These are phyloP conservation scores for Stenchaetothrips biformis DNA, from an alignment of 2,888 invertebrate species.

Conservation along the genomic window DNA sequence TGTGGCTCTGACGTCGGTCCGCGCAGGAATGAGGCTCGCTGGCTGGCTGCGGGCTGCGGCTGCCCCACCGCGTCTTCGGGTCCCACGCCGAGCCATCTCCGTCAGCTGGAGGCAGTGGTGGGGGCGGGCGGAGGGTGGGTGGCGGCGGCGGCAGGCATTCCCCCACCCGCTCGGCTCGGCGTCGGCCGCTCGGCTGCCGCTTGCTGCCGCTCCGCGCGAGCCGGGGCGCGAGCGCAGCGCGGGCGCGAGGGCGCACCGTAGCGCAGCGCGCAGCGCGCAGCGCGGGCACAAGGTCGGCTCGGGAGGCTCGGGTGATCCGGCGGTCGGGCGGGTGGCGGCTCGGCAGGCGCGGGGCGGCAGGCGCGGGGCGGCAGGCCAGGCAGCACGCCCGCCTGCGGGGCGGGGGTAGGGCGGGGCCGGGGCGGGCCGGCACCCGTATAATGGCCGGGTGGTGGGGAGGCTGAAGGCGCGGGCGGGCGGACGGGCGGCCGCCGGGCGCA, in stretches of 20 bases:
- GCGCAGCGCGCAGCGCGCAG: conserved; percentile 37
- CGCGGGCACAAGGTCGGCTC: conserved; percentile 1
- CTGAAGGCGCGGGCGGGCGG: conserved; percentile 29
- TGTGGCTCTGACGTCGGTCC: not conserved
- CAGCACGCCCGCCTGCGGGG: conserved; percentile 55
- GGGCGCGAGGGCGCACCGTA: conserved; percentile 58
- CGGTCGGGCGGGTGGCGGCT: conserved; percentile 46
- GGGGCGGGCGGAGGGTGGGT: conserved; percentile 24
- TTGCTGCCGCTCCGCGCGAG: conserved; percentile 30
- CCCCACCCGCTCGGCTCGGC: conserved; percentile 32
- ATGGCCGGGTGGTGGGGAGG: conserved; percentile 26
- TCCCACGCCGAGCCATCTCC: not conserved
- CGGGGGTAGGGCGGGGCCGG: not conserved
- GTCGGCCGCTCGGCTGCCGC: conserved; percentile 19
- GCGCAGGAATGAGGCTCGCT: not conserved
- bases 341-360: conserved; percentile 48
- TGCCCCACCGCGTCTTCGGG: not conserved
- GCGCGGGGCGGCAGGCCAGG: conserved; percentile 50
- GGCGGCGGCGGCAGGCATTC: conserved; percentile 27
- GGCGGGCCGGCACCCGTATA: conserved; percentile 1
- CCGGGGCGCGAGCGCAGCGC: conserved; percentile 48
- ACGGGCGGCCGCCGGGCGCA: conserved; percentile 30
- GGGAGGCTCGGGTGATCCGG: conserved; percentile 28
- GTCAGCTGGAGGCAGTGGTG: conserved; percentile 24
- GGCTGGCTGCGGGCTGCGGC: too few relatives aligned